phyloP scores from a whole-genome alignment of 2,113 vertebrate genomes.

The Donacobius atricapilla region DNA sequence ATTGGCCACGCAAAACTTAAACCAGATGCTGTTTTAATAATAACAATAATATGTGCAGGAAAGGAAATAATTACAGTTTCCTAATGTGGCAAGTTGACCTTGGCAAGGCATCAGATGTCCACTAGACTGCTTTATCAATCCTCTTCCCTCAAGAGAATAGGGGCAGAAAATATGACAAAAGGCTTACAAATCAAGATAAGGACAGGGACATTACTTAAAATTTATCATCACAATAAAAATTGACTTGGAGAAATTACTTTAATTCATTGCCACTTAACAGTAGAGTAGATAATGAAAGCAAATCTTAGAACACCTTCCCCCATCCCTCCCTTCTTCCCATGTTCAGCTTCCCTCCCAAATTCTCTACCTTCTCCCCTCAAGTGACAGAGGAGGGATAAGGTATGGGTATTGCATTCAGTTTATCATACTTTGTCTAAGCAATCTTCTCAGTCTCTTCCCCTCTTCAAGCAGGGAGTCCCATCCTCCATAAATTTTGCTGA shows the following conservation, averaged over 20 bases:
- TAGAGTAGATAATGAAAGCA: background rate
- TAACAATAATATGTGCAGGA: background rate
- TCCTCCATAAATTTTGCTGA: too few relatives aligned
- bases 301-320: background rate
- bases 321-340: background rate
- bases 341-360: background rate
- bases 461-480: background rate
- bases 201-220: background rate
- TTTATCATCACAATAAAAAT: background rate
- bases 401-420: background rate
- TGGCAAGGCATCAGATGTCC: background rate
- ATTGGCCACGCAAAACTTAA: background rate
- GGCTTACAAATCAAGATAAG: background rate
- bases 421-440: background rate
- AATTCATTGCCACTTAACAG: background rate
- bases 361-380: background rate
- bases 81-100: background rate
- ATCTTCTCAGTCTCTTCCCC: background rate
- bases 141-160: background rate
- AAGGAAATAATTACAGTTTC: background rate
- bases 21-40: background rate
- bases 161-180: background rate
- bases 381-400: accelerated
- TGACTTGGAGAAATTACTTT: background rate
- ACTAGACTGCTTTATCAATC: background rate